A percentile compares a stretch with the other conserved stretches of the same genome.
Conservation (phyloP, 1,140 invertebrate species). For the Aphidius gifuensis region DNA sequence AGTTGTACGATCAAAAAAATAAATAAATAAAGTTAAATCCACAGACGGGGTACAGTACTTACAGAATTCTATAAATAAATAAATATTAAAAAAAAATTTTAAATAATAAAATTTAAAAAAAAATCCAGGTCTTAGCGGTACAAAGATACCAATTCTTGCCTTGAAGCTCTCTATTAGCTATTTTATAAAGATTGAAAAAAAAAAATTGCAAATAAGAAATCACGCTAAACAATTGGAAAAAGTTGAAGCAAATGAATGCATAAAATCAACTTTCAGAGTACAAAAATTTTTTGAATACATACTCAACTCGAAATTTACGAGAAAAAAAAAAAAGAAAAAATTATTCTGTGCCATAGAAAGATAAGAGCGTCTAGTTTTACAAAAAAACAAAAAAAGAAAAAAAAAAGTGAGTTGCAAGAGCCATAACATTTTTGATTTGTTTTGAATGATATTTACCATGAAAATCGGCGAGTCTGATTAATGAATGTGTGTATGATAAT, state of each 20-base stretch:
- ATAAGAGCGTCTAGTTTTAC: constrained; percentile 8
- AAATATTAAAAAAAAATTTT: not conserved
- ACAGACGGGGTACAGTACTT: constrained; percentile 9
- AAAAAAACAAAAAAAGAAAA: not conserved
- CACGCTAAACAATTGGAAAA: not conserved
- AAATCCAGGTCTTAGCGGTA: constrained; percentile 43
- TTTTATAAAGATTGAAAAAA: constrained; percentile 20
- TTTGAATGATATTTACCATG: no score
- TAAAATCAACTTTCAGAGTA: constrained; percentile 39
- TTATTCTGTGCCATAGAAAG: constrained; percentile 32
- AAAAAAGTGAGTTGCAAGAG: not conserved
- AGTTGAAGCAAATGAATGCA: not conserved
- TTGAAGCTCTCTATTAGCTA: constrained; percentile 51
- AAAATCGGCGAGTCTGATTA: no score
- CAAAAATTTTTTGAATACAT: constrained; percentile 43
- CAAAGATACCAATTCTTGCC: constrained; percentile 56
- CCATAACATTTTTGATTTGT: no score
- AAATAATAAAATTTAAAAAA: constrained; percentile 9
- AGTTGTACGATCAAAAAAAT: not conserved
- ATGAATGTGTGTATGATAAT: no score
- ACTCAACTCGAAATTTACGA: constrained; percentile 3
- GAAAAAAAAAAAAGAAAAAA: constrained; percentile 15
- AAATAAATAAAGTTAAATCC: constrained; percentile 14
- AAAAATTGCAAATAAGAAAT: constrained; percentile 8
- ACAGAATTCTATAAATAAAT: not conserved